Conservation (phyloP, 2,888 invertebrate genomes). For the Bembecia ichneumoniformis region DNA sequence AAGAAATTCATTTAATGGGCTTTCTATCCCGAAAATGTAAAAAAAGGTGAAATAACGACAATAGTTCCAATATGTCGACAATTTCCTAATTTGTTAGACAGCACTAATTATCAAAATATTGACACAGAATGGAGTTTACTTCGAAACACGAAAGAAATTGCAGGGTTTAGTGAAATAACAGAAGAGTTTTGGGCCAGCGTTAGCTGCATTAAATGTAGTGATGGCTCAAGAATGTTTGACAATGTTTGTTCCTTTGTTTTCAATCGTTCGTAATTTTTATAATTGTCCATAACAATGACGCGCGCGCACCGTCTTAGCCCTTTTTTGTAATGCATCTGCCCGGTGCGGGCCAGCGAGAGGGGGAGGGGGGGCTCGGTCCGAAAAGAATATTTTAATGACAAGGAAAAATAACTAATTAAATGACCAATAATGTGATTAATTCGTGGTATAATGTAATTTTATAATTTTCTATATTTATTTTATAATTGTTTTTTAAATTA, state of each 20-base stretch:
- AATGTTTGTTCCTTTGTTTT: constrained; percentile 1
- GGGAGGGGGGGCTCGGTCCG: too few species aligned
- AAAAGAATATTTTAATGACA: too few species aligned
- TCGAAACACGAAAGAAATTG: constrained; percentile 2
- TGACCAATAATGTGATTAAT: too few species aligned
- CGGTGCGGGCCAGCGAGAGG: too few species aligned
- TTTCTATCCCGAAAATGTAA: background rate
- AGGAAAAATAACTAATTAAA: too few species aligned
- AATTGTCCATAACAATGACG: too few species aligned
- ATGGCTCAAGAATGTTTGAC: constrained; percentile 1
- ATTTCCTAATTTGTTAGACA: constrained; percentile 1
- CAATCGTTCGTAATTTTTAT: too few species aligned
- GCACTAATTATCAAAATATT: background rate
- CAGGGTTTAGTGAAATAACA: background rate
- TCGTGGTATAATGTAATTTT: too few species aligned
- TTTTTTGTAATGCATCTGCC: too few species aligned
- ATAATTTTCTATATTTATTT: too few species aligned
- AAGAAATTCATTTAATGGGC: background rate
- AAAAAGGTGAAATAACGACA: background rate
- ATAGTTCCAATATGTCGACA: constrained; percentile 1
- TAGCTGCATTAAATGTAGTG: background rate
- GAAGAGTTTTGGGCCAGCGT: constrained; percentile 1
- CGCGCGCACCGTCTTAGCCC: too few species aligned
- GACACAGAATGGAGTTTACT: constrained; percentile 1
- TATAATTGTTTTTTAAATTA: too few species aligned